These are phyloP conservation scores for Patella vulgata DNA, from an alignment of 1,140 invertebrate species.

Conservation along the genomic window DNA sequence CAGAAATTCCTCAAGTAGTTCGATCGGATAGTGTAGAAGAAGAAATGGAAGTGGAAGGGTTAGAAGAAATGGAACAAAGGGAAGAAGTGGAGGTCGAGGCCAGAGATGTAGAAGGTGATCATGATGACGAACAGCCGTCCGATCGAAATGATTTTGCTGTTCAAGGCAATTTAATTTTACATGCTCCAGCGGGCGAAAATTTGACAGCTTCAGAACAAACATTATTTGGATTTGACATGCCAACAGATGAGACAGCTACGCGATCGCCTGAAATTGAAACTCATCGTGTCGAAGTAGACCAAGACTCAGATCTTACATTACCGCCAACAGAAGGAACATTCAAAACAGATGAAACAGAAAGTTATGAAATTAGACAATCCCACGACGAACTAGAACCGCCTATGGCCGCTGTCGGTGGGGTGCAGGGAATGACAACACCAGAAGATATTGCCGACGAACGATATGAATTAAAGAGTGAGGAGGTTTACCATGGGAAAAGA, in stretches of 20 bases:
- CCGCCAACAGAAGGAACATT: constrained; percentile 28
- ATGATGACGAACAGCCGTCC: neutral
- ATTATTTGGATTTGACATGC: constrained; percentile 62
- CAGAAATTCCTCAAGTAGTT: constrained; percentile 13
- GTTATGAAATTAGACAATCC: constrained; percentile 24
- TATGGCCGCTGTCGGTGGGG: constrained; percentile 1
- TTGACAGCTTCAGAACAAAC: constrained; percentile 56
- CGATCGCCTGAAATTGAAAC: constrained; percentile 22
- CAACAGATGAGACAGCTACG: constrained; percentile 53
- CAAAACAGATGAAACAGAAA: constrained; percentile 33
- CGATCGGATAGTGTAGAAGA: constrained; percentile 4
- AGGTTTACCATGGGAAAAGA: constrained; percentile 54
- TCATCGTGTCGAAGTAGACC: constrained; percentile 14
- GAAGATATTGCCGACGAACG: constrained; percentile 23
- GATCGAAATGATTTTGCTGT: constrained; percentile 1
- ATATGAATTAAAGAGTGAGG: constrained; percentile 31
- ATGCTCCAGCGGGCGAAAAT: constrained; percentile 37
- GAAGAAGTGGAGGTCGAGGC: neutral
- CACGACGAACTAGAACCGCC: constrained; percentile 13
- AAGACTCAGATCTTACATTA: constrained; percentile 20
- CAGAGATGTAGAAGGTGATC: too few species aligned
- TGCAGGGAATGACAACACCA: constrained; percentile 12
- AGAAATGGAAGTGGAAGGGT: constrained; percentile 3
- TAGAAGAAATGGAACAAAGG: constrained; percentile 10
- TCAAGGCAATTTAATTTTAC: constrained; percentile 4